Evolutionary conservation across 2,888 invertebrate genomes (phyloP).

Genomic region (Euplexia lucipara): DNA sequence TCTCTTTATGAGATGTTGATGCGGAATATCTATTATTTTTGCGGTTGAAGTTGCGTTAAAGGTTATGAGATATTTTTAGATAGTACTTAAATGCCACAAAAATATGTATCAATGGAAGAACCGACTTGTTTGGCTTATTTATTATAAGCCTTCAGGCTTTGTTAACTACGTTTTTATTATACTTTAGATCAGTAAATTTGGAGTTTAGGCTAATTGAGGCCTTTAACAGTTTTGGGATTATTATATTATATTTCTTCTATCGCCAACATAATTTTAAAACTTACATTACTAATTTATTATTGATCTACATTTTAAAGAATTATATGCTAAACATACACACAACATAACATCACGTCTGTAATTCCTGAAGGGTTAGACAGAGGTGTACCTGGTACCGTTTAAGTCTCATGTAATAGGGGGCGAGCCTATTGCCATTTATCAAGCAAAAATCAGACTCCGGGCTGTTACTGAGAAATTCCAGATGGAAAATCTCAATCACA

Average conservation of each 20-base stretch:
- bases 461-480: too few species aligned
- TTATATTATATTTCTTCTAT: background rate
- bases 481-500: too few species aligned
- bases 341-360: too few species aligned
- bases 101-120: background rate
- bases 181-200: background rate
- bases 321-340: too few species aligned
- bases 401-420: too few species aligned
- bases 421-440: too few species aligned
- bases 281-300: background rate
- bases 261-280: too few species aligned
- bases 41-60: constrained; percentile 37
- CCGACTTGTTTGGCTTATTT: background rate
- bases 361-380: too few species aligned
- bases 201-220: background rate
- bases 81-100: background rate
- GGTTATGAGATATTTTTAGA: constrained; percentile 29
- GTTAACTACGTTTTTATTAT: constrained; percentile 3
- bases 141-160: background rate
- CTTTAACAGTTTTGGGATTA: background rate
- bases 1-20: constrained; percentile 47
- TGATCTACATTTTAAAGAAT: too few species aligned
- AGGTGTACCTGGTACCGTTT: too few species aligned
- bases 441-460: too few species aligned
- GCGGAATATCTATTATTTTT: constrained; percentile 35